phyloP scores from a whole-genome alignment of 2,113 vertebrate genomes.

The Mobula hypostoma region DNA sequence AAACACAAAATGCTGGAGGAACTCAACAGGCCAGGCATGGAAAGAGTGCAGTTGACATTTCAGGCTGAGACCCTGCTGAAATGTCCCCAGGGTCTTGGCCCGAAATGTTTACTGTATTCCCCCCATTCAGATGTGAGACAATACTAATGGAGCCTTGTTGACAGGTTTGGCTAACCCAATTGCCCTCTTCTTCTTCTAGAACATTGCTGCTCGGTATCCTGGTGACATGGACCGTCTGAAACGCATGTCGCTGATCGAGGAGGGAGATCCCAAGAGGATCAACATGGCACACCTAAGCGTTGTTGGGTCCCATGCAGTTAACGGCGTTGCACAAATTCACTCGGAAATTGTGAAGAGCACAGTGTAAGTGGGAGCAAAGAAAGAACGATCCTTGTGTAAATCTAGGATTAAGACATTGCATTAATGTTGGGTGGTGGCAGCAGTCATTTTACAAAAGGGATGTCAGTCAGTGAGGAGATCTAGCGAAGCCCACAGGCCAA shows the following conservation, averaged over 20 bases:
- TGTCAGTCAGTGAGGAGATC: background rate
- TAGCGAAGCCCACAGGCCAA: background rate
- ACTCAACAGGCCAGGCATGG: no score
- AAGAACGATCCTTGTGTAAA: background rate
- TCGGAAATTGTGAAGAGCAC: slow-evolving; percentile 67
- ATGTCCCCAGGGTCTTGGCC: no score
- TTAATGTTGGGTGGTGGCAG: background rate
- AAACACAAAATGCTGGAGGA: no score
- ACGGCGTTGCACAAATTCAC: slow-evolving; percentile 73
- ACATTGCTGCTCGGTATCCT: slow-evolving; percentile 61
- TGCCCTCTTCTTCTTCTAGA: slow-evolving; percentile 46
- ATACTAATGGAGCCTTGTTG: no score
- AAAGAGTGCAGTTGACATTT: no score
- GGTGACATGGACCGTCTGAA: slow-evolving; percentile 63
- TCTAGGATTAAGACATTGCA: background rate
- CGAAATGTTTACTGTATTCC: no score
- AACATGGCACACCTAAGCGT: slow-evolving; percentile 84
- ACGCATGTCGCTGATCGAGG: slow-evolving; percentile 78
- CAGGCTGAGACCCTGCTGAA: no score
- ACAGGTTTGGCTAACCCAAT: background rate
- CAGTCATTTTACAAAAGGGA: background rate
- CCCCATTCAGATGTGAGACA: no score
- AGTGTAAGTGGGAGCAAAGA: slow-evolving; percentile 46
- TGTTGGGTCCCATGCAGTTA: slow-evolving; percentile 71
- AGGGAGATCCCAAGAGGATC: slow-evolving; percentile 72